Evolutionary conservation across 2,888 invertebrate genomes (phyloP), one percentile per base, ranked within the genome.

Genomic region (Caenorhabditis doughertyi): DNA sequence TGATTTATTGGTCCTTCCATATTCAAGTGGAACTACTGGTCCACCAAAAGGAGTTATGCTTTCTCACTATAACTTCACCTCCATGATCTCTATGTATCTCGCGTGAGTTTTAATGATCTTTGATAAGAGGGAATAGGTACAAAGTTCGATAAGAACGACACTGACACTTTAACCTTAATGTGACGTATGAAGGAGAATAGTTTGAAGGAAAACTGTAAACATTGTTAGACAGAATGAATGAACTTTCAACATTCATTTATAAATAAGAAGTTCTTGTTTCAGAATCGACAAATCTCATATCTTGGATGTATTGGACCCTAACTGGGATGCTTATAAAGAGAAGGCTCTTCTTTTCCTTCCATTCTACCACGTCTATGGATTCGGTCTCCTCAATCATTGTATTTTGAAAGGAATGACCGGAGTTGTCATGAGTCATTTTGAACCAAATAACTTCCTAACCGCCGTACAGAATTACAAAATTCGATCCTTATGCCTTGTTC

Each of bases 401-500:
- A 70, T 88, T 13, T 58, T 88, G 18, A 83, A 81, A n/a, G 87
- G 87, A 74, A 82, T 72, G 58, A 86, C 89, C 21, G 89, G 85
- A n/a, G 79, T 91, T 23, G 83, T 89, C 49, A 80, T 90, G 77
- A 81, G 83, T 47, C 88, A 89, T 35, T 90, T 90, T 62, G 89
- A 89, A 32, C 88, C 86, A 4, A 84, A 87, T 42, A 80, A 88
- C 58, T 90, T 88, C 81, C 84, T 86, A 51, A 60, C 81, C 7
- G 85, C 87, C 13, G 77, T 91, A 27, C 88, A 89, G 67, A 83
- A 85, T 21, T 89, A 89, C 65, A 87, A 87, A 81, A 86, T 86
- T 39, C 68, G 81, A 21, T 62, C 81, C 42, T 67, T 88, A 3
- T 95, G 95, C 86, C 92, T 95, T 2, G 96, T 96, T 9, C 96